These are phyloP conservation scores for Lypha dubia DNA, from an alignment of 2,888 invertebrate genomes.

Conservation along the genomic window DNA sequence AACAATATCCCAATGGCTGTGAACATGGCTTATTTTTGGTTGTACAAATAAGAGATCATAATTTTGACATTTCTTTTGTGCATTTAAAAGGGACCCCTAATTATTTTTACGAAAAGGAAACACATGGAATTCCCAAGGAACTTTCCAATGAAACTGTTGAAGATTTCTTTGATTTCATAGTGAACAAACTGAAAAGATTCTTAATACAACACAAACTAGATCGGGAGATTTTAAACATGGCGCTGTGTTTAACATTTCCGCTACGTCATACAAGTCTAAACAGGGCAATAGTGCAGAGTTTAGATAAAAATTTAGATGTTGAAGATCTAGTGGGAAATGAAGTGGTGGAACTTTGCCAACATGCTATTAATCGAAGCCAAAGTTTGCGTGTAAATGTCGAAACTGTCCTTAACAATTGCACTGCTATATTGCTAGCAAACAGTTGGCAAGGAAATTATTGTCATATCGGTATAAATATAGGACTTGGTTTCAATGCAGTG, in stretches of 20 bases:
- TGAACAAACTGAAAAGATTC: constrained; percentile 89
- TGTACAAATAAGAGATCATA: constrained; percentile 15
- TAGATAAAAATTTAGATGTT: constrained; percentile 93
- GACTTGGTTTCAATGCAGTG: constrained; percentile 91
- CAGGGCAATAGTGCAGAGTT: constrained; percentile 88
- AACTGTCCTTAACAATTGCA: constrained; percentile 93
- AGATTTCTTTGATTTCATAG: constrained; percentile 89
- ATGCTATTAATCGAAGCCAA: constrained; percentile 84
- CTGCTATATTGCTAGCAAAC: constrained; percentile 95
- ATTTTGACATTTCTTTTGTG: constrained; percentile 28
- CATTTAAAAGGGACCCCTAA: constrained; percentile 33
- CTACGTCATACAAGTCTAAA: constrained; percentile 89
- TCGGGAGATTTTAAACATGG: constrained; percentile 85
- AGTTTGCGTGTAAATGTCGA: constrained; percentile 86
- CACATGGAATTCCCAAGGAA: constrained; percentile 11
- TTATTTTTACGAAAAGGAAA: neutral
- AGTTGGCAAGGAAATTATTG: constrained; percentile 90
- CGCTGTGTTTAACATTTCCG: constrained; percentile 93
- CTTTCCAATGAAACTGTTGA: neutral
- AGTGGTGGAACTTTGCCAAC: constrained; percentile 87
- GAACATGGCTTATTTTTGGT: constrained; percentile 52
- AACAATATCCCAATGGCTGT: constrained; percentile 50
- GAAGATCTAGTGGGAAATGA: constrained; percentile 88
- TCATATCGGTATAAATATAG: constrained; percentile 91
- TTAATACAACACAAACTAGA: constrained; percentile 84